phyloP scores from a whole-genome alignment of 1,140 invertebrate genomes.

The Achatina immaculata region DNA sequence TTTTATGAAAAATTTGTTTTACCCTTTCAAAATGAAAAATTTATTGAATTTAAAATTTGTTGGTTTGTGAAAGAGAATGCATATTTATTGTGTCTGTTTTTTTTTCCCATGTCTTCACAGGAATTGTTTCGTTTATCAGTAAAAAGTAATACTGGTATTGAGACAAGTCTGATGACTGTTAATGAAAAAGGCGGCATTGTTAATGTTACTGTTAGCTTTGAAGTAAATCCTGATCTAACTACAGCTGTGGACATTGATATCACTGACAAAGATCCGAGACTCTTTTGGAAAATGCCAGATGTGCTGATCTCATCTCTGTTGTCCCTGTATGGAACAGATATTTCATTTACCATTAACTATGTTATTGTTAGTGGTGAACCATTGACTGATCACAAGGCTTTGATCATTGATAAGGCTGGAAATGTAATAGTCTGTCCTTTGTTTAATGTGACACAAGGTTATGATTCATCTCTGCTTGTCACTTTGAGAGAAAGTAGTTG shows the following conservation, averaged over 20 bases:
- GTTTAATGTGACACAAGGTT: slow-evolving; percentile 3
- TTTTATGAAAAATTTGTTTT: too few species aligned
- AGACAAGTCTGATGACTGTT: background rate
- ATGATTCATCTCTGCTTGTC: background rate
- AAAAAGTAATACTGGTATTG: background rate
- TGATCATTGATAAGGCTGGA: background rate
- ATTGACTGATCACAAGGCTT: background rate
- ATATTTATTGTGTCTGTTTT: background rate
- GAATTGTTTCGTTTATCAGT: background rate
- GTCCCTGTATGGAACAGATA: slow-evolving; percentile 8
- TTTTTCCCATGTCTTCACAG: background rate
- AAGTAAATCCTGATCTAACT: background rate
- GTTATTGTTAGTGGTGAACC: background rate
- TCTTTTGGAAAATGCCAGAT: slow-evolving; percentile 35
- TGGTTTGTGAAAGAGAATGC: too few species aligned
- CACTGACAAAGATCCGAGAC: background rate
- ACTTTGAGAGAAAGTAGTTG: slow-evolving; percentile 23
- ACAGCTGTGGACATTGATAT: background rate
- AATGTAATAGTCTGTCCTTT: background rate
- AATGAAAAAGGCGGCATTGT: background rate
- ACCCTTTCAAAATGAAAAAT: too few species aligned
- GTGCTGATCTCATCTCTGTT: background rate
- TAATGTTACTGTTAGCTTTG: background rate
- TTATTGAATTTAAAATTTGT: too few species aligned
- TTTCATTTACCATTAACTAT: background rate